A percentile compares a stretch with the other conserved stretches of the same genome.
phyloP scores from a whole-genome alignment of 2,113 vertebrate species.

The Rhabdornis inornatus region DNA sequence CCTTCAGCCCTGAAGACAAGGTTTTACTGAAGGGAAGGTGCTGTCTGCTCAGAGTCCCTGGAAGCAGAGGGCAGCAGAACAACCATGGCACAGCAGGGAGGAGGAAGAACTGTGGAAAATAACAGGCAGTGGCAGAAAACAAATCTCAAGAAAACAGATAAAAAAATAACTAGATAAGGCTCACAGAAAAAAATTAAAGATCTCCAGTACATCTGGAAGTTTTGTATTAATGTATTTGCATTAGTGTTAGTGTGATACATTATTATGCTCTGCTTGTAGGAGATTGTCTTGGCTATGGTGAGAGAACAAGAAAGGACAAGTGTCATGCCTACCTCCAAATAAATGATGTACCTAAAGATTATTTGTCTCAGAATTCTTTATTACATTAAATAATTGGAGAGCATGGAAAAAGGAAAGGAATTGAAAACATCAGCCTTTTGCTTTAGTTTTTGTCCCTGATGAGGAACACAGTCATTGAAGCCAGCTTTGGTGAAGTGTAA shows the following conservation, averaged over 20 bases:
- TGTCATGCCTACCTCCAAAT: not conserved
- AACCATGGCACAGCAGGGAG: not conserved
- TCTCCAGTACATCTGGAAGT: not conserved
- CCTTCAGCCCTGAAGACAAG: not conserved
- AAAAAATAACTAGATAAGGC: not conserved
- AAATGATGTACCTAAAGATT: not conserved
- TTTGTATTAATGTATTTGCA: not conserved
- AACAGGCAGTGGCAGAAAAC: not conserved
- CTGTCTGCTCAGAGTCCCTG: not conserved
- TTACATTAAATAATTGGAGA: not conserved
- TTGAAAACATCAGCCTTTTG: not conserved
- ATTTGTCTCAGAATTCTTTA: not conserved
- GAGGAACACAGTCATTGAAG: not conserved
- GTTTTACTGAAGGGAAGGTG: not conserved
- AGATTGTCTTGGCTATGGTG: not conserved
- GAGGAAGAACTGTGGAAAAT: not conserved
- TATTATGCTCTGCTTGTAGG: not conserved
- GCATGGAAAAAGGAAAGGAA: not conserved
- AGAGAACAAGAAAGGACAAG: not conserved
- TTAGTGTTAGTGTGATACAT: not conserved
- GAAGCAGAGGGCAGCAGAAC: not conserved
- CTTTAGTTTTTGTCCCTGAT: not conserved
- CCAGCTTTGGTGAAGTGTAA: not conserved
- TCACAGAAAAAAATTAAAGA: not conserved
- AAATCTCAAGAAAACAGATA: not conserved